Percentiles rank a stretch among this genome's conserved stretches.
phyloP scores from a whole-genome alignment of 1,140 invertebrate genomes.

The Tetramorium simillimum region DNA sequence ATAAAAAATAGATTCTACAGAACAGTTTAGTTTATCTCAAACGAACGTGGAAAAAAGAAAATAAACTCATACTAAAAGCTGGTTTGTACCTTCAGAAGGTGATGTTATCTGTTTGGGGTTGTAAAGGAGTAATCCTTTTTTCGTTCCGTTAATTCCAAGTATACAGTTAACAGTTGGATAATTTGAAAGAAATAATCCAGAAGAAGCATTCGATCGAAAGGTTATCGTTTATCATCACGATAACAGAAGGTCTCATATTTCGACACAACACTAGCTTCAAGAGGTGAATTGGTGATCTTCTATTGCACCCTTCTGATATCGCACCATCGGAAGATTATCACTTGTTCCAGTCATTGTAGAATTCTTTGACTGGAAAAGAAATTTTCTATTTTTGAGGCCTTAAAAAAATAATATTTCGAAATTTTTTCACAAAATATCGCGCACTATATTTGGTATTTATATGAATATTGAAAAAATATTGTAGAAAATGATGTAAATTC shows the following conservation, averaged over 20 bases:
- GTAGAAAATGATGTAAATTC: not conserved
- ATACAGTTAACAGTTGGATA: not conserved
- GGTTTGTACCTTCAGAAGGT: not conserved
- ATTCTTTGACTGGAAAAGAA: not conserved
- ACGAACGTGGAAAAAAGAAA: not conserved
- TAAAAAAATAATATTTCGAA: not conserved
- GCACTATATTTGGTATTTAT: not conserved
- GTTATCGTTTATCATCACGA: not conserved
- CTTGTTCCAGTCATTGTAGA: not conserved
- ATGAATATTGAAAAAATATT: not conserved
- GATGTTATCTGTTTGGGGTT: not conserved
- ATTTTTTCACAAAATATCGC: not conserved
- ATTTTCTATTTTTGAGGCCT: not conserved
- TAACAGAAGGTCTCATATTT: not conserved
- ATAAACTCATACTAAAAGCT: not conserved
- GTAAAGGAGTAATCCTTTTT: not conserved
- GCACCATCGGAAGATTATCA: not conserved
- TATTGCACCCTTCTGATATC: not conserved
- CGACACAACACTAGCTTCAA: not conserved
- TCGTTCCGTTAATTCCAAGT: not conserved
- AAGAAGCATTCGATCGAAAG: not conserved
- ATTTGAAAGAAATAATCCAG: not conserved
- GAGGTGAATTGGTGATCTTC: not conserved
- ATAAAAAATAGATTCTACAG: not conserved
- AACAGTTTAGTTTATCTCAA: not conserved